These are phyloP conservation scores for Palythoa grandiflora DNA, from an alignment of 92 coral and sea anemone species.

Conservation along the genomic window DNA sequence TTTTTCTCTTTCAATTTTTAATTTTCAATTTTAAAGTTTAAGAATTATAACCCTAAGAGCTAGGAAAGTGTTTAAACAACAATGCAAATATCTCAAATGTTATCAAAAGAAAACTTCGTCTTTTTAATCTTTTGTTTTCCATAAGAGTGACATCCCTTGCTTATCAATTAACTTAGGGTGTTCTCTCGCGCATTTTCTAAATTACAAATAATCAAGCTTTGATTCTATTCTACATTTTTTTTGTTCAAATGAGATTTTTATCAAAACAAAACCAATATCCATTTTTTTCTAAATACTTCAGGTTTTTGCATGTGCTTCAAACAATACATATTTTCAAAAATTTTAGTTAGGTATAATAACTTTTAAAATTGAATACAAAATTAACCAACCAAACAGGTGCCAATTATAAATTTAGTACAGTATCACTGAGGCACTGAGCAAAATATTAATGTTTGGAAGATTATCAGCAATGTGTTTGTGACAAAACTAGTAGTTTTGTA, in stretches of 20 bases:
- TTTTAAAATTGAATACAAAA: not conserved
- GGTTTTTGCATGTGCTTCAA: not conserved
- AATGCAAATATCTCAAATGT: not conserved
- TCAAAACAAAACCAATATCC: not conserved
- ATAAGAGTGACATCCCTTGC: not conserved
- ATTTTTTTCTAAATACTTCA: not conserved
- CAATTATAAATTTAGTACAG: not conserved
- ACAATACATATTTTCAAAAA: not conserved
- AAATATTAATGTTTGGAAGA: not conserved
- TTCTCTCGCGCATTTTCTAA: not conserved
- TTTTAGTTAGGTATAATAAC: not conserved
- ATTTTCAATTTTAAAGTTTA: not conserved
- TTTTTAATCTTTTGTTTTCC: too few relatives aligned
- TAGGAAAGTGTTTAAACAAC: not conserved
- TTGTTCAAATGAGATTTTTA: too few relatives aligned
- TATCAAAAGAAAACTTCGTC: not conserved
- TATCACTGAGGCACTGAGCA: too few relatives aligned
- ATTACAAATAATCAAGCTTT: too few relatives aligned
- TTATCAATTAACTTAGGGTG: not conserved
- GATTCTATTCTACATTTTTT: too few relatives aligned
- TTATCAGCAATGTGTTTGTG: not conserved
- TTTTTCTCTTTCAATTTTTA: not conserved
- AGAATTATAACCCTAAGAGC: not conserved
- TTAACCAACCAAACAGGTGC: conserved; percentile 1
- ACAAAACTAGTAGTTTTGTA: not conserved